Evolutionary conservation across 2,888 invertebrate species (phyloP).

Genomic region (Tillus elongatus): DNA sequence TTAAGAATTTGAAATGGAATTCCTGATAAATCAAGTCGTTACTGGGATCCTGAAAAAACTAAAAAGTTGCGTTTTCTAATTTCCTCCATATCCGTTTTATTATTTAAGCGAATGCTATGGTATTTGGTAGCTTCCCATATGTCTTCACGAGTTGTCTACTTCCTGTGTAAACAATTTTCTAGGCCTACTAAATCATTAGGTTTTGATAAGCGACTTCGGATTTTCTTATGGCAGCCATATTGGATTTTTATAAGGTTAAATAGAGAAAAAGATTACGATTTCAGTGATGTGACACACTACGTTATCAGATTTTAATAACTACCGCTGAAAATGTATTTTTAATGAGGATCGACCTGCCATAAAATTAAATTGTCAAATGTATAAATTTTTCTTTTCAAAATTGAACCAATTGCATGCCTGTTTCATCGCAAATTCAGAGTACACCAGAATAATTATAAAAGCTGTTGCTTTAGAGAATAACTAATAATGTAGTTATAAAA

Average conservation of each 20-base stretch:
- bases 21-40: neutral
- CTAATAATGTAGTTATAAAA: too few species aligned
- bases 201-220: neutral
- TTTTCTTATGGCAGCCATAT: conserved; percentile 2
- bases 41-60: conserved; percentile 2
- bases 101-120: neutral
- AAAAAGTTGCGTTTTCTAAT: neutral
- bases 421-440: too few species aligned
- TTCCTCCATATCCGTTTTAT: neutral
- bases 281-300: too few species aligned
- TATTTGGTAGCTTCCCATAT: neutral
- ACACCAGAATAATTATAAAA: too few species aligned
- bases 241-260: neutral
- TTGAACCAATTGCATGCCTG: too few species aligned
- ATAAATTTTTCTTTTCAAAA: too few species aligned
- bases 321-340: too few species aligned
- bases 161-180: neutral
- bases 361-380: too few species aligned
- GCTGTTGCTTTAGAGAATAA: too few species aligned
- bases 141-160: neutral
- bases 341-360: too few species aligned
- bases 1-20: conserved; percentile 1
- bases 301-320: too few species aligned
- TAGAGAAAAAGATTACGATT: too few species aligned
- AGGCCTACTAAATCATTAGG: conserved; percentile 1